Percentiles rank a stretch among this genome's conserved stretches.
Conservation (phyloP, 2,113 vertebrate genomes). For the Daphoenositta chrysoptera region DNA sequence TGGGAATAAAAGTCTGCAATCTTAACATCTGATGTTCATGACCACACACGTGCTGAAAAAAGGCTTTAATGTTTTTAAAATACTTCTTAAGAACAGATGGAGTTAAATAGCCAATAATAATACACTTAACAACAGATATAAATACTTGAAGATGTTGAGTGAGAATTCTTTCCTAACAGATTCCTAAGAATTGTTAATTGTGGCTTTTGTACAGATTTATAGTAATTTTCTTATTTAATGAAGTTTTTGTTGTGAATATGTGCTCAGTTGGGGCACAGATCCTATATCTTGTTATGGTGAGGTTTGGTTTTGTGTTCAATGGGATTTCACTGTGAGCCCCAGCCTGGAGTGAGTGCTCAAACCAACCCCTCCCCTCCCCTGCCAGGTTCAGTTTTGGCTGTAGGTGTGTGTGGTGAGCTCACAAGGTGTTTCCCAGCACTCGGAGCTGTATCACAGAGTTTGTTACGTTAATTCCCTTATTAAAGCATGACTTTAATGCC, state of each 20-base stretch:
- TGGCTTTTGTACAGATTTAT: constrained; percentile 60
- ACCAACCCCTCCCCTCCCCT: not conserved
- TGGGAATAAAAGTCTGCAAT: not conserved
- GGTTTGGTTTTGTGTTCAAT: not conserved
- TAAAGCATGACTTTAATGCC: constrained; percentile 53
- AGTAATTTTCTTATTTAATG: constrained; percentile 48
- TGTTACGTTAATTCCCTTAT: not conserved
- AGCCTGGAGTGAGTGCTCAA: not conserved
- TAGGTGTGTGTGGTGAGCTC: not conserved
- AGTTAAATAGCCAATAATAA: not conserved
- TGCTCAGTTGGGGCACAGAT: not conserved
- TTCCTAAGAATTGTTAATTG: not conserved
- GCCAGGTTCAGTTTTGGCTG: not conserved
- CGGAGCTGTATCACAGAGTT: not conserved
- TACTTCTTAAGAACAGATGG: not conserved
- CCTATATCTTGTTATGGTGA: not conserved
- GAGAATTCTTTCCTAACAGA: not conserved
- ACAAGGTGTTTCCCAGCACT: not conserved
- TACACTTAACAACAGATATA: not conserved
- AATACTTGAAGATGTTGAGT: constrained; percentile 19
- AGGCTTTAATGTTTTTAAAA: constrained; percentile 1
- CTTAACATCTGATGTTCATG: not conserved
- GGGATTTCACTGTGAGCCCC: not conserved
- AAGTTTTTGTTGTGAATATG: not conserved
- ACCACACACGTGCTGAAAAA: not conserved